These are phyloP conservation scores for Poeciliopsis presidionis DNA, from an alignment of 2,797 vertebrate genomes.

Conservation along the genomic window DNA sequence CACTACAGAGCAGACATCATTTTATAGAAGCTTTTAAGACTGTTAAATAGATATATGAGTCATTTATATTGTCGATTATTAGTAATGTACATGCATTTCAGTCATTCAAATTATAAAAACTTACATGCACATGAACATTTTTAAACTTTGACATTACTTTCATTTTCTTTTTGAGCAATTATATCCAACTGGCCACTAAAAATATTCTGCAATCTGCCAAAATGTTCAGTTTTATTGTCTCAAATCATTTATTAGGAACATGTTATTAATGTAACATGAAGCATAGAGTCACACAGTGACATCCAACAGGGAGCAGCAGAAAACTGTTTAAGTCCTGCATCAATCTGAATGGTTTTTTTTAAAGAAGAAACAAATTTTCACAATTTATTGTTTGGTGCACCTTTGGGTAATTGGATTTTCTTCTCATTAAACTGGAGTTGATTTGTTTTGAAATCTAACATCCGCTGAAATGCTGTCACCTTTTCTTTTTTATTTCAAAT, in stretches of 20 bases:
- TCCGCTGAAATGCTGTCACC: background rate
- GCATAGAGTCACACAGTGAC: background rate
- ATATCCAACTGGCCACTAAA: slow-evolving; percentile 15
- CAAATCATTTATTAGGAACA: slow-evolving; percentile 9
- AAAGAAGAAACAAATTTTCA: background rate
- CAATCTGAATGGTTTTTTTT: slow-evolving; percentile 4
- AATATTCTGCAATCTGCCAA: slow-evolving; percentile 15
- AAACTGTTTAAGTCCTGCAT: slow-evolving; percentile 4
- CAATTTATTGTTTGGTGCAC: background rate
- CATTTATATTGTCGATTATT: background rate
- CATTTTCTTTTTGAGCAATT: background rate
- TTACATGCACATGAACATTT: background rate
- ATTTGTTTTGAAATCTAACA: background rate
- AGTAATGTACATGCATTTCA: background rate
- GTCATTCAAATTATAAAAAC: background rate
- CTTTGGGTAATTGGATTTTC: background rate
- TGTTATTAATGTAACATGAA: slow-evolving; percentile 7
- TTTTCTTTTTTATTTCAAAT: background rate
- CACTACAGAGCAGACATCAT: background rate
- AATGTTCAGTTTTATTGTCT: slow-evolving; percentile 11
- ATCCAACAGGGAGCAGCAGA: background rate
- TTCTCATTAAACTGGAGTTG: background rate
- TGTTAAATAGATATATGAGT: background rate
- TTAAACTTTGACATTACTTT: background rate
- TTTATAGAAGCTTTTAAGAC: background rate